These are phyloP conservation scores for Drosophila kikkawai DNA, from an alignment of 1,140 invertebrate genomes.

Conservation along the genomic window DNA sequence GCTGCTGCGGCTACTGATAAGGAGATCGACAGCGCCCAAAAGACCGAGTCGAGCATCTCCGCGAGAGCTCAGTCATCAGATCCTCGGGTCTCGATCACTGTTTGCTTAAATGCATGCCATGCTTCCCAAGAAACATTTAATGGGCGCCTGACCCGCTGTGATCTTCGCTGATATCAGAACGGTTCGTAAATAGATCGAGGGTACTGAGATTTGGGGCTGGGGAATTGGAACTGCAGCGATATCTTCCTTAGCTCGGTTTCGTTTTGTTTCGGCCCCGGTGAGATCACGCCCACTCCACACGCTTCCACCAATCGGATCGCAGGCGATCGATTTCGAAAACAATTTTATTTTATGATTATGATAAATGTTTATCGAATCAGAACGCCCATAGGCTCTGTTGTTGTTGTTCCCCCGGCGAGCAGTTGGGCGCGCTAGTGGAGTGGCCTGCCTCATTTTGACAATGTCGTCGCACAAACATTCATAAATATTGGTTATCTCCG, in stretches of 20 bases:
- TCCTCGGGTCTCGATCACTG: slow-evolving; percentile 38
- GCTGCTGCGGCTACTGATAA: slow-evolving; percentile 58
- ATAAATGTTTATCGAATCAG: slow-evolving; percentile 85
- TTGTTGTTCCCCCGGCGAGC: slow-evolving; percentile 35
- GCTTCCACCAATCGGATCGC: slow-evolving; percentile 73
- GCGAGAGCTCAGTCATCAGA: slow-evolving; percentile 19
- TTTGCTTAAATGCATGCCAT: slow-evolving; percentile 49
- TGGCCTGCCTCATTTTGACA: slow-evolving; percentile 75
- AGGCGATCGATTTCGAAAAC: slow-evolving; percentile 64
- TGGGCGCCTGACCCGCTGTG: slow-evolving; percentile 65
- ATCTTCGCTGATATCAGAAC: slow-evolving; percentile 74
- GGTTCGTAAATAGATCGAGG: slow-evolving; percentile 31
- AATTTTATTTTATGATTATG: slow-evolving; percentile 82
- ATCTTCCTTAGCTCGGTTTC: slow-evolving; percentile 33
- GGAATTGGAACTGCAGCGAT: slow-evolving; percentile 35
- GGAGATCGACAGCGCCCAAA: slow-evolving; percentile 28
- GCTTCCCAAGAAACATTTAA: slow-evolving; percentile 28
- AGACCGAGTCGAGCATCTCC: slow-evolving; percentile 42
- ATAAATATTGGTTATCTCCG: slow-evolving; percentile 76
- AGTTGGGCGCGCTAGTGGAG: slow-evolving; percentile 35
- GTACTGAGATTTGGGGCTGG: slow-evolving; percentile 5
- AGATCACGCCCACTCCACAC: slow-evolving; percentile 63
- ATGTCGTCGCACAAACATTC: slow-evolving; percentile 65
- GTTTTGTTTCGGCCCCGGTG: slow-evolving; percentile 26
- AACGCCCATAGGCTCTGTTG: slow-evolving; percentile 68